Conservation (phyloP, 2,888 invertebrate genomes). For the Polyommatus icarus region DNA sequence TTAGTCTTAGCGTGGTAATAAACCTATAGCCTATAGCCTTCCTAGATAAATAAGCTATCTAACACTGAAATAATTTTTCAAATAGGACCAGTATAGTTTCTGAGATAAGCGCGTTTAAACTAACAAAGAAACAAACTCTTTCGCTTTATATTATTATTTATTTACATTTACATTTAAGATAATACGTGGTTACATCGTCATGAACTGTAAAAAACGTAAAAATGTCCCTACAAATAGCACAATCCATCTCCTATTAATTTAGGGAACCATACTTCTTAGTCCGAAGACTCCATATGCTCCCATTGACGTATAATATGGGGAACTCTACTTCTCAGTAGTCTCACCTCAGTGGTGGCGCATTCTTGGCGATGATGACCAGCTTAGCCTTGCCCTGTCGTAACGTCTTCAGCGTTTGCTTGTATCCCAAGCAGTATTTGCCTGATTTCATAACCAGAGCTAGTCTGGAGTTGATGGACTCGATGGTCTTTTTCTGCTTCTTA, state of each 20-base stretch:
- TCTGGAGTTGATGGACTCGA: constrained; percentile 99
- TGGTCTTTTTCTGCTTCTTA: constrained; percentile 98
- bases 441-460: constrained; percentile 99
- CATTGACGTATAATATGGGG: constrained; percentile 64
- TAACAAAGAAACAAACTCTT: too few relatives aligned
- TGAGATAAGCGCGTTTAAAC: too few relatives aligned
- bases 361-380: constrained; percentile 98
- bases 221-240: too few relatives aligned
- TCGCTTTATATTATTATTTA: too few relatives aligned
- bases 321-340: constrained; percentile 89
- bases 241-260: constrained; percentile 21
- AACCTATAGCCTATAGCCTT: too few relatives aligned
- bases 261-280: constrained; percentile 85
- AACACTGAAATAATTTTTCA: too few relatives aligned
- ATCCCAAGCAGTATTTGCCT: constrained; percentile 98
- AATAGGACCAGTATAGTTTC: too few relatives aligned
- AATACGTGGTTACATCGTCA: too few relatives aligned
- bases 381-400: constrained; percentile 99
- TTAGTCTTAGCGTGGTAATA: too few relatives aligned
- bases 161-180: too few relatives aligned
- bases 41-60: too few relatives aligned
- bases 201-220: too few relatives aligned
- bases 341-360: constrained; percentile 99
- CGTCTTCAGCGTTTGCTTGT: constrained; percentile 98
- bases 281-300: constrained; percentile 85